Evolutionary conservation across 1,140 invertebrate species (phyloP), one percentile per base, ranked within the genome.

Genomic region (Cecropterus lyciades): DNA sequence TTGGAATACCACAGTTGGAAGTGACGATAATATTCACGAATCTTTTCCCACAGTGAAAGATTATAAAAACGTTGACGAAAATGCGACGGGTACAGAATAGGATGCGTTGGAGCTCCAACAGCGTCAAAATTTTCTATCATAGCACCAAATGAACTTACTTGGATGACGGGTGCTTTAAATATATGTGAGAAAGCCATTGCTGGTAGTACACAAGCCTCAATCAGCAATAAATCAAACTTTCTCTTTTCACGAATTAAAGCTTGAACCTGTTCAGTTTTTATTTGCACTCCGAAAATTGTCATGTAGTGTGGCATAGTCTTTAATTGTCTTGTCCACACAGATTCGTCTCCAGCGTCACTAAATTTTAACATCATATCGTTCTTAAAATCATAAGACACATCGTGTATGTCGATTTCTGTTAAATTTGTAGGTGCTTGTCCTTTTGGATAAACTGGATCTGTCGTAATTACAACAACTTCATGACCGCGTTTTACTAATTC

Each of bases 391-490:
- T 84, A 77, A 0, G 77, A 84, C 13, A 84, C 16, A 30, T 79
- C 69, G 57, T 78, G 71, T 9, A 81, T 55, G 30, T 84, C 69
- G 0, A 84, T 73, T 79, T 84, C 79, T 55, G 62, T 80, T 7
- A 83, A 55, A 66, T 83, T 82, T 0, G 33, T 17, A 13, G 73
- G 75, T 10, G 69, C 17, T 48, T 75, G 11, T 2, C 71, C 70
- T 14, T 82, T 76, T 40, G 69, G 33, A 15, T 62, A 75, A 0
- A 59, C 71, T 6, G 85, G 87, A 73, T 87, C 72, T 84, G 57
- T 63, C 17, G 89, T 91, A 4, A 89, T 72, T 0, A 86, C 69
- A 9, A 88, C 83, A 0, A 94, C 70, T 63, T 92, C 82, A 69
- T n/a, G n/a, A n/a, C n/a, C n/a, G n/a, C n/a, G n/a, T n/a, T n/a